phyloP scores from a whole-genome alignment of 2,113 vertebrate species.

The Rhipidura dahli region DNA sequence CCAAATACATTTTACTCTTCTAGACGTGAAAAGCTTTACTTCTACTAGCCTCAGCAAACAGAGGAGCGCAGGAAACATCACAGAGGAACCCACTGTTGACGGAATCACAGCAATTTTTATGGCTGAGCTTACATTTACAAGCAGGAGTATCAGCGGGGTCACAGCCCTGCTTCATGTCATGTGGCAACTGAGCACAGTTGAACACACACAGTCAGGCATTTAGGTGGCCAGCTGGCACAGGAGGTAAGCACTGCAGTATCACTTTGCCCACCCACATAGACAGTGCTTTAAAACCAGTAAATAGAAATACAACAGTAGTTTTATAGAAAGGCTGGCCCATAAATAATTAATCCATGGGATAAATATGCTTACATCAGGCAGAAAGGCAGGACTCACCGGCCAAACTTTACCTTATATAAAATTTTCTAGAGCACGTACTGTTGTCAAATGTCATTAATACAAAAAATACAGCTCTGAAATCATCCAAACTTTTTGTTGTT shows the following conservation, averaged over 20 bases:
- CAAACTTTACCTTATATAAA: constrained; percentile 13
- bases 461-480: not conserved
- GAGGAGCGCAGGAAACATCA: constrained; percentile 33
- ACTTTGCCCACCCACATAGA: constrained; percentile 73
- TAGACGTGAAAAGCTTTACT: not conserved
- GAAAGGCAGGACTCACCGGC: not conserved
- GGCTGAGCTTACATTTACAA: constrained; percentile 76
- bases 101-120: constrained; percentile 73
- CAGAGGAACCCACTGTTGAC: constrained; percentile 60
- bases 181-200: constrained; percentile 49
- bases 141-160: constrained; percentile 69
- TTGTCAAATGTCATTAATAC: not conserved
- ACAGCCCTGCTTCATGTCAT: constrained; percentile 74
- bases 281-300: constrained; percentile 30
- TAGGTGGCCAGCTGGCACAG: constrained; percentile 74
- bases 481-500: not conserved
- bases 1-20: not conserved
- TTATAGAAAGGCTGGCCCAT: constrained; percentile 33
- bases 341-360: constrained; percentile 65
- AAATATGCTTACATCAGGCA: constrained; percentile 16
- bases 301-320: constrained; percentile 62
- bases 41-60: constrained; percentile 22
- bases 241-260: not conserved
- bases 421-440: not conserved
- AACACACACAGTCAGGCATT: constrained; percentile 71